phyloP scores from a whole-genome alignment of 2,797 vertebrate genomes.

The Pseudocheirus occidentalis region DNA sequence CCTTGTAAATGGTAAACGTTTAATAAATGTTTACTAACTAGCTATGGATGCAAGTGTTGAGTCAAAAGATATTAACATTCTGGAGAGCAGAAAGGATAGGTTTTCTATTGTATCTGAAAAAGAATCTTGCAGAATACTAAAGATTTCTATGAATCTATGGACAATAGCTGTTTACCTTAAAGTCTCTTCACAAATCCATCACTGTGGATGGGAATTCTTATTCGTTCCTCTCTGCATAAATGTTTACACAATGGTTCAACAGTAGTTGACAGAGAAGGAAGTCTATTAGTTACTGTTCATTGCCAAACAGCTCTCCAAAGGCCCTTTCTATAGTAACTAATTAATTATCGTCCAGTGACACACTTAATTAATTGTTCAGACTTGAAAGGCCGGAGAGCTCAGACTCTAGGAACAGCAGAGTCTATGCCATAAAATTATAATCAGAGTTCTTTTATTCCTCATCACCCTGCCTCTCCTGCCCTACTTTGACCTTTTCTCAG shows the following conservation, averaged over 20 bases:
- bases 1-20: neutral
- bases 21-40: neutral
- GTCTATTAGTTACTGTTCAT: conserved; percentile 47
- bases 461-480: conserved; percentile 49
- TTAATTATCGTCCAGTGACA: conserved; percentile 65
- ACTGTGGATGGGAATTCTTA: neutral
- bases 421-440: conserved; percentile 74
- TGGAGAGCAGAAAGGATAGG: conserved; percentile 25
- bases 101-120: conserved; percentile 24
- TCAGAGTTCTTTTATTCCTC: conserved; percentile 63
- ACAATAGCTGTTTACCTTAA: conserved; percentile 12
- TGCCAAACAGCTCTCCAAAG: conserved; percentile 58
- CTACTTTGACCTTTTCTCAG: conserved; percentile 48
- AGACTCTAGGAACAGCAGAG: conserved; percentile 62
- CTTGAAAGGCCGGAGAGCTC: conserved; percentile 75
- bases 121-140: conserved; percentile 2
- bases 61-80: conserved; percentile 43
- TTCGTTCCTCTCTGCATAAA: neutral
- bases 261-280: conserved; percentile 46
- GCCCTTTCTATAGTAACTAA: conserved; percentile 64
- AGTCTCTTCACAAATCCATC: conserved; percentile 8
- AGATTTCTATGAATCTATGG: neutral
- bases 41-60: neutral
- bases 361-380: conserved; percentile 72
- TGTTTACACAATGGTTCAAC: conserved; percentile 21